These are phyloP conservation scores for Panulirus ornatus DNA, from an alignment of 1,140 invertebrate species.

Conservation along the genomic window DNA sequence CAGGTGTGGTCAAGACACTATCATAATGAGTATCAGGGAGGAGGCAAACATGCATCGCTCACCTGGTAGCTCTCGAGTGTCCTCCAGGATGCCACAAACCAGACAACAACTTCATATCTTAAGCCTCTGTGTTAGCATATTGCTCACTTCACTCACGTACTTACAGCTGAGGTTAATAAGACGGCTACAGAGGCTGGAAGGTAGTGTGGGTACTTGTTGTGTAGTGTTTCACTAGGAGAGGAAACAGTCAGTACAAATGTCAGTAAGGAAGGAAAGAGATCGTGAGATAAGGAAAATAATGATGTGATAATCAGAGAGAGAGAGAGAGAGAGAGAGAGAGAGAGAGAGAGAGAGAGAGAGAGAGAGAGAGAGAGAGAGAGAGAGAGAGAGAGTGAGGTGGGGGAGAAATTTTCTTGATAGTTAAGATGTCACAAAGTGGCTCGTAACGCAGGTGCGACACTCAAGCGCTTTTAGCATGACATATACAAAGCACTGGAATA, in stretches of 20 bases:
- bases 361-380: neutral
- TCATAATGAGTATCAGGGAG: constrained; percentile 18
- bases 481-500: neutral
- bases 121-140: no score
- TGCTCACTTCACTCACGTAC: no score
- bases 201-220: no score
- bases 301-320: neutral
- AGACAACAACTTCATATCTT: no score
- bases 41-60: neutral
- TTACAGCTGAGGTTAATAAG: no score
- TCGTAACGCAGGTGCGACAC: no score
- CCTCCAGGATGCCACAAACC: no score
- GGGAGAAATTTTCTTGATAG: neutral
- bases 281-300: neutral
- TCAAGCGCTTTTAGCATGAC: neutral
- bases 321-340: constrained; percentile 3
- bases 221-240: no score
- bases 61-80: neutral
- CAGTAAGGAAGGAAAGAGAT: constrained; percentile 1
- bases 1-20: constrained; percentile 21
- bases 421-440: neutral
- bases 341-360: neutral
- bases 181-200: no score
- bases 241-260: no score
- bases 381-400: neutral